Evolutionary conservation across 2,797 vertebrate species (phyloP).

Genomic region (Dromococcyx pavoninus): DNA sequence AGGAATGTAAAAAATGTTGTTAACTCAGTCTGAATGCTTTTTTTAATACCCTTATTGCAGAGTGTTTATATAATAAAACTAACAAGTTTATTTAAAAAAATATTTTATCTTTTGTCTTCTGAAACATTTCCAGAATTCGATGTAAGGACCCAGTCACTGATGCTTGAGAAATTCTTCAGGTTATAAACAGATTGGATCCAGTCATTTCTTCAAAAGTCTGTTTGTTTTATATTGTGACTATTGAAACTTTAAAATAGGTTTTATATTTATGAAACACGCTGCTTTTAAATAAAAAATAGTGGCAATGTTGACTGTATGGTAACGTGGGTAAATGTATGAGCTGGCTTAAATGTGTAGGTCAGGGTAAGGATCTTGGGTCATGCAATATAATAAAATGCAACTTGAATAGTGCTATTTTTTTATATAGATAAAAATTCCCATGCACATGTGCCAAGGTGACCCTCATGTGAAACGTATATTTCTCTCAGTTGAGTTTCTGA

Average conservation of each 20-base stretch:
- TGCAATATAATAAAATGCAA: neutral
- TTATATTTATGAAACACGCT: neutral
- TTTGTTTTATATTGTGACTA: constrained; percentile 24
- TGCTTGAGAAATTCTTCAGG: constrained; percentile 12
- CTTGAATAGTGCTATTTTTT: neutral
- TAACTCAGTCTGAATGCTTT: neutral
- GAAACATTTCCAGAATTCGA: constrained; percentile 18
- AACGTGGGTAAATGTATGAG: neutral
- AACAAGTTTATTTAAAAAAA: neutral
- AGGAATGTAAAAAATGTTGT: constrained; percentile 22
- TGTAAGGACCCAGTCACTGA: neutral
- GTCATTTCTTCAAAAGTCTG: neutral
- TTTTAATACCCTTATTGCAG: neutral
- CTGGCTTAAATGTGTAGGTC: neutral
- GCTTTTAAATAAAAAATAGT: neutral
- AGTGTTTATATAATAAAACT: neutral
- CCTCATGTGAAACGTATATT: neutral
- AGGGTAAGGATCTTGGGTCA: neutral
- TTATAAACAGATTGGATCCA: neutral
- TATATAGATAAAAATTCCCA: neutral
- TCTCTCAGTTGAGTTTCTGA: neutral
- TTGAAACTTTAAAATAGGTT: neutral
- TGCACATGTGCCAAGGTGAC: neutral
- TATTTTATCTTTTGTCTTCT: neutral
- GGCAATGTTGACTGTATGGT: neutral